Percentiles rank a stretch among this genome's conserved stretches.
phyloP scores from a whole-genome alignment of 2,888 invertebrate species.

The Papilio protenor region DNA sequence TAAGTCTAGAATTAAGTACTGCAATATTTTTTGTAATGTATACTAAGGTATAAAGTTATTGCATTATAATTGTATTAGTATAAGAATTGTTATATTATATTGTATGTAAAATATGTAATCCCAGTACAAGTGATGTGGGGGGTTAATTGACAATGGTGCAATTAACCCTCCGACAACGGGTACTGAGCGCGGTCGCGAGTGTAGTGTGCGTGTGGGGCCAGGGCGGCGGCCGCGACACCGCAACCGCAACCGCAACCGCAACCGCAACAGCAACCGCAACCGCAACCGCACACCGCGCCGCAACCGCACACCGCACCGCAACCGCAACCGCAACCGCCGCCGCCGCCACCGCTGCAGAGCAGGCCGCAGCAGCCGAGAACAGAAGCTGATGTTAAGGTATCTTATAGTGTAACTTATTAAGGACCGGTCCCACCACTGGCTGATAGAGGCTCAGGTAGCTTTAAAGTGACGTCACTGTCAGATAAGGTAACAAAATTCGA shows the following conservation, averaged over 20 bases:
- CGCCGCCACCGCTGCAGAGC: slow-evolving; percentile 45
- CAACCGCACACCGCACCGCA: slow-evolving; percentile 48
- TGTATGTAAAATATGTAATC: background rate
- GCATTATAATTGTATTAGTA: too few relatives aligned
- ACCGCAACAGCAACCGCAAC: slow-evolving; percentile 58
- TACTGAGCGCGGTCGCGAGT: slow-evolving; percentile 58
- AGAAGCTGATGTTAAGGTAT: slow-evolving; percentile 42
- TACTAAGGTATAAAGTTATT: too few relatives aligned
- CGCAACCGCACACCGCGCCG: slow-evolving; percentile 47
- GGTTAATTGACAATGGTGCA: slow-evolving; percentile 65
- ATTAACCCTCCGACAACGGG: slow-evolving; percentile 53
- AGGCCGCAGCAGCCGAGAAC: slow-evolving; percentile 43
- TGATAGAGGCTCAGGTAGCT: too few relatives aligned
- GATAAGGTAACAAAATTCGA: too few relatives aligned
- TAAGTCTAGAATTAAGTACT: background rate
- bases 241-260: slow-evolving; percentile 54
- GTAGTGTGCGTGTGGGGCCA: slow-evolving; percentile 68
- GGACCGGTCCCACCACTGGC: too few relatives aligned
- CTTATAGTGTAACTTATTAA: too few relatives aligned
- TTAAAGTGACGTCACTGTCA: too few relatives aligned
- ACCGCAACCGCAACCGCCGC: slow-evolving; percentile 44
- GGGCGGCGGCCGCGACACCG: slow-evolving; percentile 63
- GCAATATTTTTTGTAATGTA: slow-evolving; percentile 9
- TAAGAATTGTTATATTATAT: too few relatives aligned
- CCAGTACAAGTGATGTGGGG: slow-evolving; percentile 49